Percentiles rank a stretch among this genome's conserved stretches.
Evolutionary conservation across 2,113 vertebrate genomes (phyloP).

Genomic region (Chlamydotis undulata): DNA sequence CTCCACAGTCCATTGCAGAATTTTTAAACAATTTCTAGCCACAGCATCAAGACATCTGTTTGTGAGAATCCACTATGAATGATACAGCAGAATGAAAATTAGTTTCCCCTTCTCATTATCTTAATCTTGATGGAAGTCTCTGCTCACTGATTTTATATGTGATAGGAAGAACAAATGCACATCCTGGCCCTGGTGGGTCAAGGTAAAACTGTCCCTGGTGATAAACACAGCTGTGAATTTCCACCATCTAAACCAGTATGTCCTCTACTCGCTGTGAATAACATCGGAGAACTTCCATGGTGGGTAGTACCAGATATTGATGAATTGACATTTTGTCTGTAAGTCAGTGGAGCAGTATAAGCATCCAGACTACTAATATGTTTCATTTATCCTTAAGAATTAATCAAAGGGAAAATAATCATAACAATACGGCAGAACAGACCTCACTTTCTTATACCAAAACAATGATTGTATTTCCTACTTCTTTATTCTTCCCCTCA

Average conservation of each 20-base stretch:
- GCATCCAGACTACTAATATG: accelerated
- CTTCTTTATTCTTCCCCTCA: background rate
- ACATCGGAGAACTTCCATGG: background rate
- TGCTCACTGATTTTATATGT: background rate
- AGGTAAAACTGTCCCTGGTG: background rate
- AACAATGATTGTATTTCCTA: background rate
- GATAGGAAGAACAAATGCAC: background rate
- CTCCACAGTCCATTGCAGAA: background rate
- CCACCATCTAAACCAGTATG: background rate
- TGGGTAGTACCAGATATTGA: background rate
- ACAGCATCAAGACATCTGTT: background rate
- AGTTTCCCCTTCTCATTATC: background rate
- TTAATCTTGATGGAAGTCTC: background rate
- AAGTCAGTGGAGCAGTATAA: background rate
- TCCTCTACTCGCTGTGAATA: background rate
- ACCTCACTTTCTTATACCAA: background rate
- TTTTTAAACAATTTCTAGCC: background rate
- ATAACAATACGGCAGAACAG: background rate
- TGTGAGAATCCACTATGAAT: background rate
- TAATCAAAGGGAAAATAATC: background rate
- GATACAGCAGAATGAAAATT: background rate
- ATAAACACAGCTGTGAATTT: background rate
- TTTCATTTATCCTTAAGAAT: background rate
- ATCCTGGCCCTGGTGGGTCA: background rate
- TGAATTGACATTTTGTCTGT: background rate